Base-by-base conservation (phyloP, 2,888 invertebrate genomes). In the Drosophila pseudotakahashii region DNA sequence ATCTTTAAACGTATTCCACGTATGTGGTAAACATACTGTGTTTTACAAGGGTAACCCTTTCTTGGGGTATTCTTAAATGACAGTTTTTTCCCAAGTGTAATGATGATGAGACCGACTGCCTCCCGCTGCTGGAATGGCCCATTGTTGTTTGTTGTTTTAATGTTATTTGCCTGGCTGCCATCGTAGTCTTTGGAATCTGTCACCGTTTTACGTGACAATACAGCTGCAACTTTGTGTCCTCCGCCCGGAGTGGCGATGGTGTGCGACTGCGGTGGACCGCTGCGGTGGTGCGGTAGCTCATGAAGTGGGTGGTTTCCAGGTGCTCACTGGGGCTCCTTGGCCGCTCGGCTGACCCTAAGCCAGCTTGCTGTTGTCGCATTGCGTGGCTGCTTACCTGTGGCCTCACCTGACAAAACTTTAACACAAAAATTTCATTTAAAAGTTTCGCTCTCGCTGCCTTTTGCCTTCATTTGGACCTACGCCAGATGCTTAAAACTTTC, bases 181-280 rank as follows among this genome's bases (percentile, higher is more conserved):
- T 53, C 52, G 50, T 41, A 37, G 62, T 71, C 72, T 69, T 59
- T 60, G 64, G 89, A 89, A 88, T 85, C 85, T 85, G 85, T 85
- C 85, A 85, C 87, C 85, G 70, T 71, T 83, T 81, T 89, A 88
- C 85, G 89, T 85, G 89, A 89, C 89, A 85, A 88, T 89, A 78
- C 73, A 75, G 88, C 64, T 75, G 54, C 77, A 77, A 74, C 76
- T 58, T 54, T 57, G 61, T 55, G 42, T 53, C 58, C 60, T 41
- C 16, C n/a, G n/a, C 6, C 6, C 11, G 39, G 41, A 11, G 51
- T 61, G n/a, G 37, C 48, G 10, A 34, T 52, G 60, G 69, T 52
- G 67, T 86, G 77, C 47, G 70, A 60, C 67, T 88, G 85, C 69
- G 84, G 87, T 77, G 72, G 58, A 76, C 84, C 89, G 75, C 76